Evolutionary conservation across 2,113 vertebrate species (phyloP), one percentile per base, ranked within the genome.

Genomic region (Phalacrocorax aristotelis): DNA sequence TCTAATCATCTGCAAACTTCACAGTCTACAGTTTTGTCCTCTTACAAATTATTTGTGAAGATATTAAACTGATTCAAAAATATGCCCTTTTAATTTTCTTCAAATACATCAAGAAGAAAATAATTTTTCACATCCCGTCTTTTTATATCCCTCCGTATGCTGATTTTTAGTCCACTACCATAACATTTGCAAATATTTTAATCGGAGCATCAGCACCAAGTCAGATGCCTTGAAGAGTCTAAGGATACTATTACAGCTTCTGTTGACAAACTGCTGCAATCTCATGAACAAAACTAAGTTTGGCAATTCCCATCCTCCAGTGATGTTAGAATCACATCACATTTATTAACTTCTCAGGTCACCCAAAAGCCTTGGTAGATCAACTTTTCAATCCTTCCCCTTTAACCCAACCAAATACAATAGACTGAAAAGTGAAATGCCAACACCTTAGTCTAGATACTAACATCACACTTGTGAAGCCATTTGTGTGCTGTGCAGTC

Each of bases 181-280:
- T 64, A 85, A 79, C 32, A 71, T 32, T 90, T 91, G 66, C 44
- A 79, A 90, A 64, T 76, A 70, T 49, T 90, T 95, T 21, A 92
- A 92, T 8, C 36, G 54, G 29, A 22, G 15, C 68, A 91, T n/a
- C 72, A 40, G 46, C 40, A 74, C 25, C 11, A 86, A 77, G 30
- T 40, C 48, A 87, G 58, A 40, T 88, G 46, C 26, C 52, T 76
- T 77, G n/a, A 46, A 71, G 70, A 49, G 46, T 62, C 49, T 46
- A 48, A 54, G 32, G 60, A 83, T 69, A 48, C 6, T 21, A 74
- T 29, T 77, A 44, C 44, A 44, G 44, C 16, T 44, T 44, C 44
- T 16, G 44, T 44, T 44, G 42, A 44, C 42, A 44, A 44, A 44
- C 42, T 44, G 42, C 26, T 82, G 32, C 42, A 66, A 87, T 48